Evolutionary conservation across 2,113 vertebrate species (phyloP).

Genomic region (Varanus komodoensis): DNA sequence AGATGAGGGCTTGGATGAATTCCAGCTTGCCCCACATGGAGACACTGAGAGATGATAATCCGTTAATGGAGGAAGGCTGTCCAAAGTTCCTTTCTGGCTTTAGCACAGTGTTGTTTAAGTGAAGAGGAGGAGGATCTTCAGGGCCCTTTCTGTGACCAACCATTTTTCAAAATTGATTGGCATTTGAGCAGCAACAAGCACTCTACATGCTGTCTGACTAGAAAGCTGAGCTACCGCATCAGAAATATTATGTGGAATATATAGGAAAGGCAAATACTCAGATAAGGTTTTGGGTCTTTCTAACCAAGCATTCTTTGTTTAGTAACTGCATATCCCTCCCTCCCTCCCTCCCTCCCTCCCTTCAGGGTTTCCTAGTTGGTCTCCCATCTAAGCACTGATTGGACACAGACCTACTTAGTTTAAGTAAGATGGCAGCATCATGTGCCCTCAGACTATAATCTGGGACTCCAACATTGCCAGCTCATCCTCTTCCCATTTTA

Average conservation of each 20-base stretch:
- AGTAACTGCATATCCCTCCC: neutral
- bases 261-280: too few species aligned
- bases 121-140: neutral
- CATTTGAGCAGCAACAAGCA: neutral
- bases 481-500: too few species aligned
- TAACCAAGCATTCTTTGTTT: neutral
- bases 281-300: neutral
- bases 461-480: neutral
- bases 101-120: neutral
- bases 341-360: neutral
- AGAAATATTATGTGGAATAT: too few species aligned
- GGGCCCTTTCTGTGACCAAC: neutral
- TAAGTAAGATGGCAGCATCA: too few species aligned
- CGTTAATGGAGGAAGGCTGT: neutral
- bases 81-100: conserved; percentile 1
- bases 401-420: neutral
- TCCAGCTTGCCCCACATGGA: conserved; percentile 9
- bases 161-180: neutral
- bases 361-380: neutral
- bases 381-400: neutral
- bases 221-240: neutral
- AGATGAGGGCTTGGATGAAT: neutral
- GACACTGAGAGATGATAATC: conserved; percentile 16
- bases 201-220: neutral
- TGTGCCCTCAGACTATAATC: neutral